A percentile compares a stretch with the other conserved stretches of the same genome.
Evolutionary conservation across 2,113 vertebrate genomes (phyloP).

Genomic region (Carassius carassius): DNA sequence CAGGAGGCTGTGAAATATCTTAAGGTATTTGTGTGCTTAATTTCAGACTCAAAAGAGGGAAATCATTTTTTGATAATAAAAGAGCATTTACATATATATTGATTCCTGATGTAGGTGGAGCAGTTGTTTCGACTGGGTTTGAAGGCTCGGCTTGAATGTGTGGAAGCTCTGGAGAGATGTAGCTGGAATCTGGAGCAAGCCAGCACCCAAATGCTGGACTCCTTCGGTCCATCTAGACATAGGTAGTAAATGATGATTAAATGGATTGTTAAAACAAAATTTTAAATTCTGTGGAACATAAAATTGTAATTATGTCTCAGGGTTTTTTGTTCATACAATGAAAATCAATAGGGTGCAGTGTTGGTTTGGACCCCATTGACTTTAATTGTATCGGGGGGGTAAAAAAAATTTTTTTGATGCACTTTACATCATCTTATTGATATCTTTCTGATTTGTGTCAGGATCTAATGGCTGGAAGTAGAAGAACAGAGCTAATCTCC

Average conservation of each 20-base stretch:
- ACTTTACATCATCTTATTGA: neutral
- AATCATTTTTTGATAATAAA: neutral
- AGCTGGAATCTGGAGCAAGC: conserved; percentile 92
- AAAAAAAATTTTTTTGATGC: neutral
- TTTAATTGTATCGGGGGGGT: neutral
- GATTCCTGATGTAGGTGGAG: conserved; percentile 80
- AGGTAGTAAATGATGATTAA: conserved; percentile 71
- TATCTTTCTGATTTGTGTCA: conserved; percentile 12
- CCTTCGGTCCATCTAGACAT: conserved; percentile 76
- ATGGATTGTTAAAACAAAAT: neutral
- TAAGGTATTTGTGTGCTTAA: conserved; percentile 76
- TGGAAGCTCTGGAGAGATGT: conserved; percentile 87
- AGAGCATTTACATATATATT: neutral
- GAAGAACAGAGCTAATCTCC: neutral
- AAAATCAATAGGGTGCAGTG: neutral
- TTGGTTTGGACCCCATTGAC: neutral
- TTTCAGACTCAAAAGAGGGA: too few relatives aligned
- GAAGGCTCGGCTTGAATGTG: conserved; percentile 84
- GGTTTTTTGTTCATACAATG: too few relatives aligned
- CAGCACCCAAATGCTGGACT: conserved; percentile 87
- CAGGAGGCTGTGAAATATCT: conserved; percentile 85
- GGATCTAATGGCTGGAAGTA: conserved; percentile 28
- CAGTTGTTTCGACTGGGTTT: conserved; percentile 93
- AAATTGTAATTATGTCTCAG: too few relatives aligned
- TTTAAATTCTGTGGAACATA: neutral